phyloP scores from a whole-genome alignment of 2,888 invertebrate species.

The Chrysomela aeneicollis region DNA sequence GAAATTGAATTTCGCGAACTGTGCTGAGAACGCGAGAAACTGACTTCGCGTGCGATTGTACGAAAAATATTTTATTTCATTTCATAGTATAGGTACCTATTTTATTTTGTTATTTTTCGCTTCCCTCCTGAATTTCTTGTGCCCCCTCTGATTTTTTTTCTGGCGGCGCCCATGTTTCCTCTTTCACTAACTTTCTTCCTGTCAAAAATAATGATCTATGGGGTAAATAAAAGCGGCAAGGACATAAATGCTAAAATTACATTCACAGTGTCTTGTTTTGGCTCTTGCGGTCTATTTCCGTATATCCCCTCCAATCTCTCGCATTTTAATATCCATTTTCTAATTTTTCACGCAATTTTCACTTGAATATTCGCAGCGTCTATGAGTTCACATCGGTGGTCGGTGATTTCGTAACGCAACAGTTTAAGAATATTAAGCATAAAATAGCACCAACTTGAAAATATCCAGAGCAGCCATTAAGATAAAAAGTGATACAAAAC shows the following conservation, averaged over 20 bases:
- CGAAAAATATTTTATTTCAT: too few relatives aligned
- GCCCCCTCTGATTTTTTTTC: too few relatives aligned
- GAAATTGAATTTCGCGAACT: too few relatives aligned
- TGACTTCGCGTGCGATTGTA: too few relatives aligned
- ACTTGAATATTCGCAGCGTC: background rate
- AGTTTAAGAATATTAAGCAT: slow-evolving; percentile 8
- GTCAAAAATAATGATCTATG: too few relatives aligned
- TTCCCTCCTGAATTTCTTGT: too few relatives aligned
- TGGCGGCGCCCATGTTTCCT: too few relatives aligned
- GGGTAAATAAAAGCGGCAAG: too few relatives aligned
- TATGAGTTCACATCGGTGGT: background rate
- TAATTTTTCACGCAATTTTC: background rate
- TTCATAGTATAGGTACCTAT: too few relatives aligned
- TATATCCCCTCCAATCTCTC: background rate
- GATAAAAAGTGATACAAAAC: slow-evolving; percentile 18
- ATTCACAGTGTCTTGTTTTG: background rate
- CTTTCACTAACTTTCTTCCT: too few relatives aligned
- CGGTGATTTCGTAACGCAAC: background rate
- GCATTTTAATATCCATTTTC: background rate
- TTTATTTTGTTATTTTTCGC: too few relatives aligned
- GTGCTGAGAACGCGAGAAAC: too few relatives aligned
- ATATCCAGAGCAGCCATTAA: slow-evolving; percentile 19
- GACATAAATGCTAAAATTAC: background rate
- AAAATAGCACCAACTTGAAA: slow-evolving; percentile 13
- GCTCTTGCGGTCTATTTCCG: background rate